Evolutionary conservation across 2,113 vertebrate species (phyloP).

Genomic region (Mustelus asterias): DNA sequence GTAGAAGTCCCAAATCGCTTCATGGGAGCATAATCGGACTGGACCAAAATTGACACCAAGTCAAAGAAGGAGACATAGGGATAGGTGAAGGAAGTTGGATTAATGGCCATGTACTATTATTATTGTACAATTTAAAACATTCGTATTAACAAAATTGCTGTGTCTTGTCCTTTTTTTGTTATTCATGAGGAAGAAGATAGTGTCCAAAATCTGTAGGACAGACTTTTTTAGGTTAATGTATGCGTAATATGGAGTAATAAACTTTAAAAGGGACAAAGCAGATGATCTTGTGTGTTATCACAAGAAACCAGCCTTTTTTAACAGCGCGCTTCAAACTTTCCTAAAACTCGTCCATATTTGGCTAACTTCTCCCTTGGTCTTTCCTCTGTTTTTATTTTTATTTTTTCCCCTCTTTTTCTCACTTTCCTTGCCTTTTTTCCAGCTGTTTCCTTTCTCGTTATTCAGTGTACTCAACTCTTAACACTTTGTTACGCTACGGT

Average conservation of each 20-base stretch:
- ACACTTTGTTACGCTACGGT: neutral
- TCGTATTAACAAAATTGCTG: neutral
- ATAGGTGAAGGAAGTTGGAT: neutral
- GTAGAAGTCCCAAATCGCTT: neutral
- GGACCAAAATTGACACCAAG: neutral
- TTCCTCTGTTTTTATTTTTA: neutral
- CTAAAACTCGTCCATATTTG: neutral
- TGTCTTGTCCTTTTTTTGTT: neutral
- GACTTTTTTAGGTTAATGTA: neutral
- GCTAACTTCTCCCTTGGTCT: neutral
- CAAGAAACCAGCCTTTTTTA: neutral
- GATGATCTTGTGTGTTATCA: neutral
- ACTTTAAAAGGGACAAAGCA: neutral
- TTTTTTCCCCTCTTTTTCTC: neutral
- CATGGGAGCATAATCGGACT: neutral
- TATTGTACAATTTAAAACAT: neutral
- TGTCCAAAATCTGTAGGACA: neutral
- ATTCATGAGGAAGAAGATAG: neutral
- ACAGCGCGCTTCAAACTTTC: neutral
- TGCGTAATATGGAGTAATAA: neutral
- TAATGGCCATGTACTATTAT: neutral
- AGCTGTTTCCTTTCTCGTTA: neutral
- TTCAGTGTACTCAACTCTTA: neutral
- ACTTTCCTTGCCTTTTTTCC: neutral
- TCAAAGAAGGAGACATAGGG: neutral